Evolutionary conservation across 2,888 invertebrate species (phyloP).

Genomic region (Protophormia terraenovae): DNA sequence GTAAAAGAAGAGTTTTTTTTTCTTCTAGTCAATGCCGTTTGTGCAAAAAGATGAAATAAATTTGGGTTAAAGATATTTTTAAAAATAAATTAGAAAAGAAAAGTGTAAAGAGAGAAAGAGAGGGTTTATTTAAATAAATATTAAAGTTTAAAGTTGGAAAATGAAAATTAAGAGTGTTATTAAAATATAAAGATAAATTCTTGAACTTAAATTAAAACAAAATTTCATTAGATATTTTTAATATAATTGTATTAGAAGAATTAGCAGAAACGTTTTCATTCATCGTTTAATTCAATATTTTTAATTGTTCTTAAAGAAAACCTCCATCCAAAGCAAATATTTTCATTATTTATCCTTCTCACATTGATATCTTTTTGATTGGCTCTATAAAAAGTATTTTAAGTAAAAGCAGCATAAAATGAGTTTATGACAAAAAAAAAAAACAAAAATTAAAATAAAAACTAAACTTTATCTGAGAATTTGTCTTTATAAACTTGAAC

Average conservation of each 20-base stretch:
- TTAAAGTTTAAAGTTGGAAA: background rate
- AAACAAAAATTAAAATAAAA: background rate
- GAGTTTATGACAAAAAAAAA: too few relatives aligned
- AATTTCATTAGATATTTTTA: too few relatives aligned
- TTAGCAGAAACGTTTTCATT: too few relatives aligned
- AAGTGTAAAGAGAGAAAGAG: too few relatives aligned
- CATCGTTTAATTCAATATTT: too few relatives aligned
- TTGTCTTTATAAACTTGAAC: background rate
- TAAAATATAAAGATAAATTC: background rate
- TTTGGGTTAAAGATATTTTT: slow-evolving; percentile 52
- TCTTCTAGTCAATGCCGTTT: slow-evolving; percentile 5
- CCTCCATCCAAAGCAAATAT: background rate
- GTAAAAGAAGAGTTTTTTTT: slow-evolving; percentile 1
- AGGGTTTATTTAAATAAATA: slow-evolving; percentile 21
- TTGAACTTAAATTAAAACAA: too few relatives aligned
- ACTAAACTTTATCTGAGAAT: background rate
- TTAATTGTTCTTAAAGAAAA: too few relatives aligned
- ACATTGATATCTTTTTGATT: background rate
- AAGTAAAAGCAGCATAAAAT: background rate
- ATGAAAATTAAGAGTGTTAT: too few relatives aligned
- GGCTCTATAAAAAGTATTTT: background rate
- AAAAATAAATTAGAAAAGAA: slow-evolving; percentile 14
- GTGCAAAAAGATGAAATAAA: slow-evolving; percentile 25
- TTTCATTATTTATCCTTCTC: background rate
- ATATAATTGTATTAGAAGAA: too few relatives aligned